A percentile compares a stretch with the other conserved stretches of the same genome.
These are phyloP conservation scores for Leguminivora glycinivorella DNA, from an alignment of 1,140 invertebrate genomes.

Conservation along the genomic window DNA sequence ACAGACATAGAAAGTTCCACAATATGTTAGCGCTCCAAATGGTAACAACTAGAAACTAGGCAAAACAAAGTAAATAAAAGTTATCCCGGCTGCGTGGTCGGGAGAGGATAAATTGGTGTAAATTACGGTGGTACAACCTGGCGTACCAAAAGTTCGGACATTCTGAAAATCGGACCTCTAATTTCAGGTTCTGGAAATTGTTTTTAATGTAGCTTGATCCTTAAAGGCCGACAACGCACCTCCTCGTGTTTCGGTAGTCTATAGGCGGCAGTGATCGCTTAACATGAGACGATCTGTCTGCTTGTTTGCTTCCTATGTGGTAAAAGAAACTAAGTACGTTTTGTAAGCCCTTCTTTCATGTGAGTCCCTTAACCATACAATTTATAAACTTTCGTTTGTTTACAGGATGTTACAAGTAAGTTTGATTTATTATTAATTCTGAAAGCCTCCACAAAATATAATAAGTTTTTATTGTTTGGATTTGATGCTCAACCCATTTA, in stretches of 20 bases:
- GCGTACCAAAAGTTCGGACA: not conserved
- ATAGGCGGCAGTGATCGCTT: no score
- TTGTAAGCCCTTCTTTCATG: no score
- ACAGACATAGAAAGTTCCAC: conserved; percentile 19
- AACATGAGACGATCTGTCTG: no score
- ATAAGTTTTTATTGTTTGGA: no score
- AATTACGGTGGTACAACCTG: conserved; percentile 3
- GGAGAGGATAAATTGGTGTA: conserved; percentile 10
- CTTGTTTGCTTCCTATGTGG: no score
- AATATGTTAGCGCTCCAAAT: conserved; percentile 23
- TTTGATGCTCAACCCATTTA: not conserved
- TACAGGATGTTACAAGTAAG: no score
- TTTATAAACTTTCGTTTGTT: no score
- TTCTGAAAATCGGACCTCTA: not conserved
- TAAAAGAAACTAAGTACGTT: no score
- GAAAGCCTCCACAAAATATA: not conserved
- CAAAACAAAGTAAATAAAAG: conserved; percentile 29
- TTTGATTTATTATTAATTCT: not conserved
- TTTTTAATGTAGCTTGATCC: no score
- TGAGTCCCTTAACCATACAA: no score
- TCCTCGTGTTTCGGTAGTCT: no score
- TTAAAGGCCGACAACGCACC: no score
- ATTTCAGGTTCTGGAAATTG: not conserved
- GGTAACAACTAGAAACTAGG: conserved; percentile 25
- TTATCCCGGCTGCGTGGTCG: not conserved